Evolutionary conservation across 30 jellyfish, hydroid and myxozoan species (phyloP), one percentile per base, ranked within the genome.

Genomic region (Turritopsis rubra): DNA sequence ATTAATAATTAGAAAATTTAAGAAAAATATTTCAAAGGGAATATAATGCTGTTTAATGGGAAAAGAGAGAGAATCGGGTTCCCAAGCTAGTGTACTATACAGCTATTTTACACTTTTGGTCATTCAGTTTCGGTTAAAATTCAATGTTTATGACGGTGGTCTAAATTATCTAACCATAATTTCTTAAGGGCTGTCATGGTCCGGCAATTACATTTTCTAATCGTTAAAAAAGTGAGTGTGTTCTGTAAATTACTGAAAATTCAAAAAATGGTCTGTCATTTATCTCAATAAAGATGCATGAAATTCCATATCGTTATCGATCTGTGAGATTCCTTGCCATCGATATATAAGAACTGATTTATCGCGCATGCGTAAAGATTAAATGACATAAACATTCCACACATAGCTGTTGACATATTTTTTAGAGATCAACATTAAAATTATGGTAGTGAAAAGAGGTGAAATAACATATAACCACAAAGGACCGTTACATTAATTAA

Each of bases 261-360:
- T n/a, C 30, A 68, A 41, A 68, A n/a, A n/a, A 17, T 27, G 77
- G 77, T 68, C 77, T 68, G 77, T 27, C 9, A n/a, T 68, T 68
- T 68, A 68, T 1, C 0, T 27, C 28, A 23, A 68, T 27, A 68
- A 68, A 27, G 28, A 68, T 68, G 77, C 77, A 68, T 68, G 31
- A 68, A 68, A 68, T 68, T 68, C 77, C 77, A 68, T 68, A 68
- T 68, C 77, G 28, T 68, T 68, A n/a, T 23, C 77, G 77, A 68
- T 68, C 77, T 68, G 77, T 68, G 77, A 27, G 77, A 68, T 27
- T 27, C 17, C 28, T 23, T 68, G 77, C 77, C 77, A 68, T n/a
- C 60, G 60, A 5, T 41, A 41, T 41, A 41, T 41, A 5, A 41
- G 60, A 41, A 41, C 60, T 41, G 60, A 41, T 41, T 68, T 68